Evolutionary conservation across 2,888 invertebrate genomes (phyloP).

Genomic region (Drosophila dives): DNA sequence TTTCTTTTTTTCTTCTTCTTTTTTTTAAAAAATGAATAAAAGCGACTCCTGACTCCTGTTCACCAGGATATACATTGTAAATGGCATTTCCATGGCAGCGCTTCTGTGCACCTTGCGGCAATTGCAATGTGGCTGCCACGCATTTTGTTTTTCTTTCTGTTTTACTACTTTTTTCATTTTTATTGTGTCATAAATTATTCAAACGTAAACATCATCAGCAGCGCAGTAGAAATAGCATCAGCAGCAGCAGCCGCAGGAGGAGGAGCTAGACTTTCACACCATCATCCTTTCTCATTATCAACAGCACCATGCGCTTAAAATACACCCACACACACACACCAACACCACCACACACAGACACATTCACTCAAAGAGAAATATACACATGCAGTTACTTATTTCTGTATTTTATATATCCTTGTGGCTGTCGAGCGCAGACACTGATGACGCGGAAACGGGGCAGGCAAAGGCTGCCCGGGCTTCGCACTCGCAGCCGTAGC

Average conservation of each 20-base stretch:
- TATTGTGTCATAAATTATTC: constrained; percentile 84
- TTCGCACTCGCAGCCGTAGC: constrained; percentile 46
- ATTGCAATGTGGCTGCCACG: constrained; percentile 61
- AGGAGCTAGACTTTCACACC: constrained; percentile 17
- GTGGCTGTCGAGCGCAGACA: constrained; percentile 65
- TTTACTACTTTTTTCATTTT: constrained; percentile 37
- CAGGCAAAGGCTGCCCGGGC: constrained; percentile 37
- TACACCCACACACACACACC: constrained; percentile 13
- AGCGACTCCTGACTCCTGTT: constrained; percentile 48
- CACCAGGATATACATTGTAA: constrained; percentile 62
- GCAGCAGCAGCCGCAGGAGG: constrained; percentile 43
- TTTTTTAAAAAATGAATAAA: constrained; percentile 73
- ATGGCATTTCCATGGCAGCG: constrained; percentile 72
- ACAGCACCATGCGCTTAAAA: constrained; percentile 61
- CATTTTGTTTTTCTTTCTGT: constrained; percentile 48
- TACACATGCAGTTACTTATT: constrained; percentile 35
- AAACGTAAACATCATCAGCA: constrained; percentile 83
- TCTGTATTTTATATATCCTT: constrained; percentile 45
- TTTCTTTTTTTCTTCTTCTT: constrained; percentile 18
- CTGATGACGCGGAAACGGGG: constrained; percentile 37
- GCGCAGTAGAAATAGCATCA: constrained; percentile 30
- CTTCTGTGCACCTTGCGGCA: constrained; percentile 74
- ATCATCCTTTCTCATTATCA: constrained; percentile 69
- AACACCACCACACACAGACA: constrained; percentile 6
- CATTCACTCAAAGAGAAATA: constrained; percentile 9